Base-by-base conservation (phyloP, 1,140 invertebrate species). In the Drosophila biarmipes region DNA sequence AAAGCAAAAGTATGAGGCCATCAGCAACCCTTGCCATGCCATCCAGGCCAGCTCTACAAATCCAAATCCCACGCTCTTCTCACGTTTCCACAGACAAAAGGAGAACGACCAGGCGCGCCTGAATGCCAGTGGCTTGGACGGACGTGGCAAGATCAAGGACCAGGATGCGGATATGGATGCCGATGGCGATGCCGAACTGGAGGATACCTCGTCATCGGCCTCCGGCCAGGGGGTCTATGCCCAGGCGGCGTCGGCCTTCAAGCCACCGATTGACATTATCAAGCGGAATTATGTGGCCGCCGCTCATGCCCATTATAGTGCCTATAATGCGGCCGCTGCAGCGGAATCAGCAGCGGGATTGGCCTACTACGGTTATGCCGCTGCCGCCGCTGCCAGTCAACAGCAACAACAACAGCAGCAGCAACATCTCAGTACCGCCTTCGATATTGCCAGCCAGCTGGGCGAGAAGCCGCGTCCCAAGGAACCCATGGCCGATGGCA, bases 191-290 rank as follows among this genome's bases (percentile, higher is more conserved):
- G 15, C 5, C 15, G 40, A 63, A 2, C 37, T 27, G 53, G 59
- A 24, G 19, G 37, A 55, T 8, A 49, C 24, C 21, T 29, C 27
- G 7, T 27, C 24, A 5, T 35, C 15, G 12, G 24, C 35, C 46
- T n/a, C 34, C 2, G 58, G 40, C 11, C 55, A 29, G 4, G 66
- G 38, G 8, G 48, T 94, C 6, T 96, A 95, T 78, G 95, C 95
- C 2, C 94, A 94, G 3, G 94, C 95, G 24, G 94, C 95, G 19
- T 96, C 96, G 0, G 96, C 96, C 0, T 96, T 96, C 72, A 95
- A 96, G 59, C 95, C 95, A 14, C 96, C 96, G 1, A 94, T 93
- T 0, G 94, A 93, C 69, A 84, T 87, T 12, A 92, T 93, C 43
- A 94, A 94, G 46, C 92, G 94, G 75, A 92, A 93, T 78, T 87